phyloP scores from a whole-genome alignment of 1,140 invertebrate species.

The Neodiprion virginianus region DNA sequence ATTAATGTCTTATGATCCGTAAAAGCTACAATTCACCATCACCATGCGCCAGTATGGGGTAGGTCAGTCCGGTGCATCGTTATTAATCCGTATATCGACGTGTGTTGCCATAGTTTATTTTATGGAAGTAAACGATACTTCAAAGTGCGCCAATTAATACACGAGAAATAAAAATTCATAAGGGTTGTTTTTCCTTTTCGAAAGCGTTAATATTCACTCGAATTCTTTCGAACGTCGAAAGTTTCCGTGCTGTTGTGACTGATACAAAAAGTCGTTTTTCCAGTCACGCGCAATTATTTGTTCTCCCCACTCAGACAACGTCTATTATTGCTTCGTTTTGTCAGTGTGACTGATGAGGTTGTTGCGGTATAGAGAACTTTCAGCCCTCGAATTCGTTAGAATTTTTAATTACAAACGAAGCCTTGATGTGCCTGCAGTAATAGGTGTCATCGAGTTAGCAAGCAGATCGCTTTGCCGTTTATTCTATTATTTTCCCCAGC shows the following conservation, averaged over 20 bases:
- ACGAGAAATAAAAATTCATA: no score
- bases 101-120: no score
- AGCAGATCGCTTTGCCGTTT: neutral
- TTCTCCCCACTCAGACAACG: neutral
- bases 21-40: neutral
- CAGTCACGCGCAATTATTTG: neutral
- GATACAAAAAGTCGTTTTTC: no score
- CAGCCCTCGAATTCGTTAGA: neutral
- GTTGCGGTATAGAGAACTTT: neutral
- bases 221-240: no score
- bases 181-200: no score
- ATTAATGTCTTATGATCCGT: constrained; percentile 1
- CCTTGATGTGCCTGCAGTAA: neutral
- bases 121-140: no score
- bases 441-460: neutral
- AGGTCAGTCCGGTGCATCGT: neutral
- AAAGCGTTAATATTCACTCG: no score
- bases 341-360: neutral
- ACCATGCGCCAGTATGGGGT: neutral
- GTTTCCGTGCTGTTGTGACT: no score
- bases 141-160: no score
- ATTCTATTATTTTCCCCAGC: neutral
- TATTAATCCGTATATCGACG: no score
- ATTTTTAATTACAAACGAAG: neutral
- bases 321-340: neutral